Percentiles rank a stretch among this genome's conserved stretches.
Conservation (phyloP, 2,113 vertebrate species). For the Neotoma lepida region DNA sequence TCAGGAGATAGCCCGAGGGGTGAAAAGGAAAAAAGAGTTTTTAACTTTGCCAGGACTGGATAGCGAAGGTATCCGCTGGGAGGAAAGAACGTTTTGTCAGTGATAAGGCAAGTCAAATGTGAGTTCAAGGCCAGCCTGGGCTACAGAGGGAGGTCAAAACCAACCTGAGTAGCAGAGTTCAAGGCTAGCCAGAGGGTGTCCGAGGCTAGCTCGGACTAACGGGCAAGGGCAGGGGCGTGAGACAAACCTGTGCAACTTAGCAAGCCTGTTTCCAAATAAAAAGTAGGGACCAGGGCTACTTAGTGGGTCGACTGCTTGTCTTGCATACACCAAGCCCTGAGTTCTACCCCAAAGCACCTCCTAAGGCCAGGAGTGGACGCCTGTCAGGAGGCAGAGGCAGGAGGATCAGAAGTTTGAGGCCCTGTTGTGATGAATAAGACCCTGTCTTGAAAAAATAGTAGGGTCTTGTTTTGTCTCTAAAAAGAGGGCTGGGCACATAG, state of each 20-base stretch:
- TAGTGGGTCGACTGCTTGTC: neutral
- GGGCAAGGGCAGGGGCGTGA: too few relatives aligned
- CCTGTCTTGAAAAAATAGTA: neutral
- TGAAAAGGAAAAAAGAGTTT: fast-evolving
- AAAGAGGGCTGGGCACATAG: too few relatives aligned
- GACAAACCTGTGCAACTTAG: neutral
- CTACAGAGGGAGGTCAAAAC: neutral
- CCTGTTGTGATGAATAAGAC: neutral
- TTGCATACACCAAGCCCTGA: neutral
- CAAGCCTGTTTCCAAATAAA: neutral
- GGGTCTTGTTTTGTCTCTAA: neutral
- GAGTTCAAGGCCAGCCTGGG: neutral
- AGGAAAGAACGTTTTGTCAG: neutral
- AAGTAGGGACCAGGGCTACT: too few relatives aligned
- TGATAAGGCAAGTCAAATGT: neutral
- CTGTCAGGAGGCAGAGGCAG: neutral
- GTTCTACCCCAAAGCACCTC: neutral
- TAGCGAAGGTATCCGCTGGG: neutral
- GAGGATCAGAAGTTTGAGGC: neutral
- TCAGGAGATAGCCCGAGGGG: neutral
- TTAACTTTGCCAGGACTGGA: neutral
- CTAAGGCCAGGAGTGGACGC: neutral
- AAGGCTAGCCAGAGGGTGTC: neutral
- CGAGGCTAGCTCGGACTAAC: neutral
- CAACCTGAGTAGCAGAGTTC: neutral